A percentile compares a stretch with the other conserved stretches of the same genome.
These are phyloP conservation scores for Tetramorium bicarinatum DNA, from an alignment of 2,888 invertebrate species.

Conservation along the genomic window DNA sequence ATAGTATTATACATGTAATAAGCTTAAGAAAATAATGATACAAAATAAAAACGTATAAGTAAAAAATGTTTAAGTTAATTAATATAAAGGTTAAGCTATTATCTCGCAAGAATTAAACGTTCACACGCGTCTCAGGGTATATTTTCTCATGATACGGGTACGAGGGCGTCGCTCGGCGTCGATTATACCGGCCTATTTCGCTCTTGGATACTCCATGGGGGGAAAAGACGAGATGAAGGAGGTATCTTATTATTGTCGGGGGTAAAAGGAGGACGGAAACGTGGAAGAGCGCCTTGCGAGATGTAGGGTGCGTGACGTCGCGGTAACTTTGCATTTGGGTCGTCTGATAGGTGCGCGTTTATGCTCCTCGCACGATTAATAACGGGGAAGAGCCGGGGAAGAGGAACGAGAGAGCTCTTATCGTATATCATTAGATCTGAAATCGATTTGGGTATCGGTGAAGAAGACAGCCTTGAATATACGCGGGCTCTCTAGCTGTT, in stretches of 20 bases:
- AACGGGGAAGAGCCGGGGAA: slow-evolving; percentile 35
- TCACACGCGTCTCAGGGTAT: neutral
- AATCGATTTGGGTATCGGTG: slow-evolving; percentile 47
- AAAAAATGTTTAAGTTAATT: neutral
- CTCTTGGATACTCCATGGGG: slow-evolving; percentile 26
- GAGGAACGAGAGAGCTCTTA: slow-evolving; percentile 39
- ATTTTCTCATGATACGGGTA: slow-evolving; percentile 9
- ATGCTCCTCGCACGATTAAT: slow-evolving; percentile 52
- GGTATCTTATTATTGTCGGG: slow-evolving; percentile 42
- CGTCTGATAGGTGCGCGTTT: slow-evolving; percentile 48
- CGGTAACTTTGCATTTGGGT: slow-evolving; percentile 53
- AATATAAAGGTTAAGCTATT: neutral
- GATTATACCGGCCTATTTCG: slow-evolving; percentile 55
- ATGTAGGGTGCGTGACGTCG: slow-evolving; percentile 46
- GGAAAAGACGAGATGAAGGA: slow-evolving; percentile 38
- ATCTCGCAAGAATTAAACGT: neutral
- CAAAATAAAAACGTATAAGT: neutral
- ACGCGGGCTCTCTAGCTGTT: neutral
- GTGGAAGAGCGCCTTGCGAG: slow-evolving; percentile 38
- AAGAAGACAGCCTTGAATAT: slow-evolving; percentile 32
- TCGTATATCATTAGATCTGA: slow-evolving; percentile 55
- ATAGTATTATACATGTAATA: neutral
- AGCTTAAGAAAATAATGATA: neutral
- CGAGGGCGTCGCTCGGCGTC: slow-evolving; percentile 25
- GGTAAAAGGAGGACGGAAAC: slow-evolving; percentile 15